Evolutionary conservation across 2,888 invertebrate species (phyloP), one percentile per base, ranked within the genome.

Genomic region (Saturnia pavonia): DNA sequence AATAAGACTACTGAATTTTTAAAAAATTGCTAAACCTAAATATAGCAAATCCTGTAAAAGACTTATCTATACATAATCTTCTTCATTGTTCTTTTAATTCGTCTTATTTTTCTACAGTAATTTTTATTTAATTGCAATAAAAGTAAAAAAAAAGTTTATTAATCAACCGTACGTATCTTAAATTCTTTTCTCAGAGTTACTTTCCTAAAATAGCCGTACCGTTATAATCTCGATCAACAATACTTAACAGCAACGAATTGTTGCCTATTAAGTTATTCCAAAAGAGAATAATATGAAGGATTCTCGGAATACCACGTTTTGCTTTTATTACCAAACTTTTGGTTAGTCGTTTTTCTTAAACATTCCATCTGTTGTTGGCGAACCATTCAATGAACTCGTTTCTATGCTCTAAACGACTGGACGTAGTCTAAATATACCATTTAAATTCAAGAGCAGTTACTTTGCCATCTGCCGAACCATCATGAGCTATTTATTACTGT

Each of bases 361-460:
- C 89, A 88, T 87, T 86, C 87, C 86, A 83, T 82, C 83, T 85
- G 85, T 86, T 89, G 87, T 90, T 88, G 87, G 87, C 85, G 85
- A 85, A 85, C 85, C 84, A 86, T 89, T 84, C 88, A 90, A 91
- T 91, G 88, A 86, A 89, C 88, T 86, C 91, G 89, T 91, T 92
- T 90, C 91, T 90, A 91, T 91, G 88, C 90, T 86, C 84, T 85
- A 86, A 89, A 88, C 88, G 89, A 82, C 85, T 86, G 85, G 84
- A 85, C 85, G 83, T 85, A 87, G 86, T 88, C 88, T 90, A 90
- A 91, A 91, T 88, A 86, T 87, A 89, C 87, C 84, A 92, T 92
- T 92, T 91, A 88, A 89, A 92, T 91, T 92, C 91, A 91, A 90
- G 84, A 88, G 84, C 88, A 84, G 88, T 86, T 85, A 85, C 88